Base-by-base conservation (phyloP, 2,797 vertebrate species). In the Catostomus latipinnis region DNA sequence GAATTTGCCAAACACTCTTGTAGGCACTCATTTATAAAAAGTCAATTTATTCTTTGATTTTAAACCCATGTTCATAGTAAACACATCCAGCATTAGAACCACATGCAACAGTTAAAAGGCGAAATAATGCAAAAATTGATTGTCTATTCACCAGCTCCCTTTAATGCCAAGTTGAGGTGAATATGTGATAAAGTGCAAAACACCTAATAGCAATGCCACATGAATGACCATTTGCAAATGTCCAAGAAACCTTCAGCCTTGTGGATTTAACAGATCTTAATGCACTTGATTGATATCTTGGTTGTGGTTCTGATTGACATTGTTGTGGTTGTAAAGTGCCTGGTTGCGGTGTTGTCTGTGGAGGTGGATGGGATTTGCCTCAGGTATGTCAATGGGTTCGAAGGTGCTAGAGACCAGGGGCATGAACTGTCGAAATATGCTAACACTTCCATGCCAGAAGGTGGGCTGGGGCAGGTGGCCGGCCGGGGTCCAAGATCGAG, bases 361-460 rank as follows among this genome's bases (percentile, higher is more conserved):
- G 75, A 96, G 84, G 6, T 89, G 88, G 8, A 95, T 93, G 87
- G 90, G 57, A 45, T 95, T 93, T 0, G 82, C 86, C 69, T 93
- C 91, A 0, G 94, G 93, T 1, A 88, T 57, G 84, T 96, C 94
- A 0, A 92, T 67, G 8, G 94, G 82, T 0, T 95, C 93, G 0
- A 96, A 96, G 0, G 93, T 90, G 12, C 88, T 91, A 0, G 91
- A 90, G 6, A 96, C 94, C 72, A 94, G 93, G 0, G 98, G 98
- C 98, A 99, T 98, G 92, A 99, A 99, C 93, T 99, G 98, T 0
- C 97, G 95, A 91, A 99, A 99, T 58, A 99, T 99, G 93, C 97
- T 99, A 91, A 99, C 98, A 0, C 96, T 98, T 91, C 97, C 96
- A 0, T 99, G 98, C 98, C 98, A 99, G 92, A 99, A 99, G 76